phyloP scores from a whole-genome alignment of 2,888 invertebrate species.

The Frankliniella intonsa region DNA sequence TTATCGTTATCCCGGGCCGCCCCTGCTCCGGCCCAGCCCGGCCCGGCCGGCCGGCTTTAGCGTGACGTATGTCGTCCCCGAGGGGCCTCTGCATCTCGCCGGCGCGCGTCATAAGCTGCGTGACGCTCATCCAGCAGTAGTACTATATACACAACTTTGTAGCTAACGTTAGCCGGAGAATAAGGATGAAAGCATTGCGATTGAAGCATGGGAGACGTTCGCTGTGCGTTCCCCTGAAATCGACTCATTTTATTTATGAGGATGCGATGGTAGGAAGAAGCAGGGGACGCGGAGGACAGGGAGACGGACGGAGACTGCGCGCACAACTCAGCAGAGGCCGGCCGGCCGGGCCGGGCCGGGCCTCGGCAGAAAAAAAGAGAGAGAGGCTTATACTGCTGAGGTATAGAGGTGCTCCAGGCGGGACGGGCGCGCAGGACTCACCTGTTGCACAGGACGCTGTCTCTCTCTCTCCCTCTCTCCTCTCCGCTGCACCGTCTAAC shows the following conservation, averaged over 20 bases:
- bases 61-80: not conserved
- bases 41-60: not conserved
- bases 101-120: no score
- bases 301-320: no score
- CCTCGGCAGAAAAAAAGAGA: not conserved
- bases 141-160: no score
- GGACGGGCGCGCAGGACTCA: conserved; percentile 5
- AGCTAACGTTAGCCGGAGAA: no score
- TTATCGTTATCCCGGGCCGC: conserved; percentile 1
- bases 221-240: no score
- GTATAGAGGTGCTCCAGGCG: not conserved
- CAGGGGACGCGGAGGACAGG: no score
- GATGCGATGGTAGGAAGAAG: no score
- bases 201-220: no score
- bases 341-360: not conserved
- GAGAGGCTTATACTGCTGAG: not conserved
- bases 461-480: no score
- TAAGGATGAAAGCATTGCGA: no score
- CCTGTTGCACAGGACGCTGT: conserved; percentile 17
- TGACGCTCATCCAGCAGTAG: no score
- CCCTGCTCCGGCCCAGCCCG: not conserved
- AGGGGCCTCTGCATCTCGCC: not conserved
- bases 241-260: no score
- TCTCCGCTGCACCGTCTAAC: not conserved
- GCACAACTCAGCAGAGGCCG: not conserved